These are phyloP conservation scores for Dunckerocampus dactyliophorus DNA, from an alignment of 2,113 vertebrate genomes.

Conservation along the genomic window DNA sequence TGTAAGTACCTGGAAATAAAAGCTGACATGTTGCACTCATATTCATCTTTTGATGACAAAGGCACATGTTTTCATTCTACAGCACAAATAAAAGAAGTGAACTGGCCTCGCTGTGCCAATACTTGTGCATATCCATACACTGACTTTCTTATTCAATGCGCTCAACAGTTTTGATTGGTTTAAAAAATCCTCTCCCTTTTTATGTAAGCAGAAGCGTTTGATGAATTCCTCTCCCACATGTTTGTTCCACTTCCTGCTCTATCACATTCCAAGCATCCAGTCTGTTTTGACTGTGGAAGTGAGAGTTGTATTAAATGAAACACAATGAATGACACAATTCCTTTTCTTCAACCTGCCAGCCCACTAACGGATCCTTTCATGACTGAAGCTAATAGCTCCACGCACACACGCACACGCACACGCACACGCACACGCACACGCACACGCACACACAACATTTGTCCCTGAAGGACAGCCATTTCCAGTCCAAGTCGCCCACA, in stretches of 20 bases:
- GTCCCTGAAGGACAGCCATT: constrained; percentile 66
- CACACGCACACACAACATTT: constrained; percentile 33
- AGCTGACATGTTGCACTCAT: no score
- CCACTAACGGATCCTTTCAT: constrained; percentile 62
- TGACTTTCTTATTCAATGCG: no score
- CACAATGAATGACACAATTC: constrained; percentile 6
- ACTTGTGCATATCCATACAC: no score
- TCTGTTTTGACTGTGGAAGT: constrained; percentile 58
- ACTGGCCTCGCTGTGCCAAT: no score
- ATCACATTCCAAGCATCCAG: constrained; percentile 47
- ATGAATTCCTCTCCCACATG: neutral
- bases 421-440: constrained; percentile 26
- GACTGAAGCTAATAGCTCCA: constrained; percentile 49
- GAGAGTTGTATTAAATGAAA: constrained; percentile 56
- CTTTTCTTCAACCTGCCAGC: constrained; percentile 58
- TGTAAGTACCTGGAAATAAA: no score
- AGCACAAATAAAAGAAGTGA: no score
- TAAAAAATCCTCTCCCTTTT: no score
- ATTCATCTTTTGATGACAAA: no score
- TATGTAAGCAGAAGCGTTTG: constrained; percentile 4
- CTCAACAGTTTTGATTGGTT: no score
- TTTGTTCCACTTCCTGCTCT: neutral
- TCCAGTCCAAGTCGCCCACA: constrained; percentile 55
- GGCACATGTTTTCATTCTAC: no score
- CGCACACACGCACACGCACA: constrained; percentile 34